Base-by-base conservation (phyloP, 2,113 vertebrate genomes). In the Telmatochromis brachygnathus region DNA sequence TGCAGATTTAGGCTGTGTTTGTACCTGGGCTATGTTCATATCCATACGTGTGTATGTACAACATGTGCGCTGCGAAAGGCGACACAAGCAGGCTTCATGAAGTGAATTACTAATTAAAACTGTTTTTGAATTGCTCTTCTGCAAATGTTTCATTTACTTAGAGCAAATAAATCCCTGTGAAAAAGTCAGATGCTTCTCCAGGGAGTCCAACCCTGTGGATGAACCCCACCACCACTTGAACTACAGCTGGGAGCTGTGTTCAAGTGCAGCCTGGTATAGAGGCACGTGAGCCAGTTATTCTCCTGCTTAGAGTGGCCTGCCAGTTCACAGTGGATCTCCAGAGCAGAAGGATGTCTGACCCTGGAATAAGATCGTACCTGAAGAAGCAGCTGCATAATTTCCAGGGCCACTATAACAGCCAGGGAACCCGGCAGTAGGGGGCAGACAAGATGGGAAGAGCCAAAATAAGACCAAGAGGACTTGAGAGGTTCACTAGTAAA, bases 251-350 rank as follows among this genome's bases (percentile, higher is more conserved):
- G 39, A 75, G 9, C 39, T 47, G 68, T 19, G 23, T 47, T 28
- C 68, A n/a, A 65, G 30, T 75, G 39, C 39, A 28, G 39, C 39
- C 21, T 47, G 14, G 68, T 28, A 26, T 45, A 47, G 39, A 28
- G 3, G 4, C 42, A 28, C 9, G 14, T 5, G 39, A 75, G 68
- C 9, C 39, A 75, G 23, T 75, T 28, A 10, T 28, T 75, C 9
- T 42, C 37, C 37, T 30, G 42, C 14, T 47, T 19, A 19, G 23
- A 75, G 23, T 47, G 23, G 70, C 23, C 23, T 45, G 7, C 35
- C 65, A 70, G n/a, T 23, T 75, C 70, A 49, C 6, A 75, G 23
- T 49, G 70, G 70, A 75, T 19, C 42, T 75, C 70, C 21, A 47
- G 21, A 75, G 39, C 14, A 75, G 68, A 28, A 75, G 68, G 39